Evolutionary conservation across 2,797 vertebrate genomes (phyloP).

Genomic region (Fratercula arctica): DNA sequence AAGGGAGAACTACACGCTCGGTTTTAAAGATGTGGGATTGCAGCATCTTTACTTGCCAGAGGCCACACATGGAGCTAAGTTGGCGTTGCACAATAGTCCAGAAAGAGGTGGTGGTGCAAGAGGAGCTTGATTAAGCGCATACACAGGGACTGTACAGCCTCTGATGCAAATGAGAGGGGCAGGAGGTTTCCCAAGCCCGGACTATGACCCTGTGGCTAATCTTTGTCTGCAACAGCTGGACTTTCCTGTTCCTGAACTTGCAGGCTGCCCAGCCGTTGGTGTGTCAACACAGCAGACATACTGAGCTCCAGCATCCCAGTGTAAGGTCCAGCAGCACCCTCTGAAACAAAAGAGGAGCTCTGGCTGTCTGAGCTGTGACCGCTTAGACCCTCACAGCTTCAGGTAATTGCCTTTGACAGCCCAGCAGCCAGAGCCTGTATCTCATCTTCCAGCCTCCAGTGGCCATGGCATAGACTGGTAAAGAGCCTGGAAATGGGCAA

Average conservation of each 20-base stretch:
- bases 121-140: neutral
- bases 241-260: neutral
- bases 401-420: neutral
- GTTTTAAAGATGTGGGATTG: neutral
- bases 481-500: neutral
- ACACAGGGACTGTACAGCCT: neutral
- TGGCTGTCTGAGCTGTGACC: neutral
- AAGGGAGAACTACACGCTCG: fast-evolving
- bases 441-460: neutral
- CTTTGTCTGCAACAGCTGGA: neutral
- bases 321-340: neutral
- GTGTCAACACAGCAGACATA: neutral
- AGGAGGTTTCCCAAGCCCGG: neutral
- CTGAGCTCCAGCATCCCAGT: neutral
- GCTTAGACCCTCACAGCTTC: neutral
- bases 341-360: neutral
- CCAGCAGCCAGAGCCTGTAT: neutral
- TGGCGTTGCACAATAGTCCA: neutral
- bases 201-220: neutral
- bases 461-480: fast-evolving
- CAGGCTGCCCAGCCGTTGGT: neutral
- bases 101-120: neutral
- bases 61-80: neutral
- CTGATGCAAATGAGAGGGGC: neutral
- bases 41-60: neutral